These are phyloP conservation scores for Mormyrus proboscirostris DNA, from an alignment of 2,797 vertebrate genomes.

Conservation along the genomic window DNA sequence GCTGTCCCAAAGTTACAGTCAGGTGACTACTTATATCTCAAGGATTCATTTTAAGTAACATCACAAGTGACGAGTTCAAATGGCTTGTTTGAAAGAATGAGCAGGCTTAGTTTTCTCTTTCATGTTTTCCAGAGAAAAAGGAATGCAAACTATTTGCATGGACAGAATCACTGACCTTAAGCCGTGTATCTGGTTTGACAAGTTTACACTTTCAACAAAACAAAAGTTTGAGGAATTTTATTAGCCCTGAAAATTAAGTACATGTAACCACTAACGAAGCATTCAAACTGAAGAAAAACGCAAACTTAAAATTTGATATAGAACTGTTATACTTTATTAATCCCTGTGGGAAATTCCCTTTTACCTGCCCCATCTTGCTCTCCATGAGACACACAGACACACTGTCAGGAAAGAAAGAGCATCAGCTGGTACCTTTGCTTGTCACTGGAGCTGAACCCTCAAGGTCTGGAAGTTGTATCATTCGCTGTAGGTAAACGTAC, in stretches of 20 bases:
- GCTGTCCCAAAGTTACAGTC: neutral
- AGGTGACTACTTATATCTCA: too few species aligned
- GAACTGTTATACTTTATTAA: neutral
- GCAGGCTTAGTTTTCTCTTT: neutral
- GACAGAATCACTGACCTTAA: neutral
- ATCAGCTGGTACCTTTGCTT: neutral
- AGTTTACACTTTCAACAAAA: constrained; percentile 23
- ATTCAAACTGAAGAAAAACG: constrained; percentile 18
- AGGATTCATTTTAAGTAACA: neutral
- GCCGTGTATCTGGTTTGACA: constrained; percentile 34
- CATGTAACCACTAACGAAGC: neutral
- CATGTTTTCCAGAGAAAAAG: constrained; percentile 7
- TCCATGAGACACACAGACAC: neutral
- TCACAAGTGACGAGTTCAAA: neutral
- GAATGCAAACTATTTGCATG: neutral
- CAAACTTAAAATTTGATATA: neutral
- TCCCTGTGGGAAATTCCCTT: neutral
- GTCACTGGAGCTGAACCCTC: neutral
- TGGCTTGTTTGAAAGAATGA: neutral
- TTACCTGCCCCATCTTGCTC: neutral
- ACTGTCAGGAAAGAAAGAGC: neutral
- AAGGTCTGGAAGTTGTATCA: neutral
- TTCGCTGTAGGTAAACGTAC: neutral
- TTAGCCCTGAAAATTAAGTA: neutral
- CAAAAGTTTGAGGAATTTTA: constrained; percentile 1